Evolutionary conservation across 1,140 invertebrate genomes (phyloP).

Genomic region (Octopus sinensis): DNA sequence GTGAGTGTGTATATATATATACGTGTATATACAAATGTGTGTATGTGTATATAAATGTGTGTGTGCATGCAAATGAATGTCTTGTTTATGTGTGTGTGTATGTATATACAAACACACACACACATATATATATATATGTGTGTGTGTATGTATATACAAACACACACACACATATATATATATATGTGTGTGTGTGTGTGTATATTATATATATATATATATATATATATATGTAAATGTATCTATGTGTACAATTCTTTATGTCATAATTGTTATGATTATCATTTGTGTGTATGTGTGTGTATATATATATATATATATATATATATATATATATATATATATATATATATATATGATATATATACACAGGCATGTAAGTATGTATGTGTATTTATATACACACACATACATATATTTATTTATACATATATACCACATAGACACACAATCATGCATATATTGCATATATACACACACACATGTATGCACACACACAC

Average conservation of each 20-base stretch:
- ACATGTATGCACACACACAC: too few relatives aligned
- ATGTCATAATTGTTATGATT: too few relatives aligned
- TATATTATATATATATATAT: neutral
- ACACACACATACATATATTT: too few relatives aligned
- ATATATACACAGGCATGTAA: too few relatives aligned
- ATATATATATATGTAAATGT: neutral
- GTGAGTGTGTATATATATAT: neutral
- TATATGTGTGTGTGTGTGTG: neutral
- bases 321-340: neutral
- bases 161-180: neutral
- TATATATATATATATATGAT: too few relatives aligned
- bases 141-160: neutral
- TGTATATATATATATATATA: slow-evolving; percentile 2
- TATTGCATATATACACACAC: too few relatives aligned
- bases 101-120: neutral
- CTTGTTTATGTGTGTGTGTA: neutral
- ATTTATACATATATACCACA: too few relatives aligned
- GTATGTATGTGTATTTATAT: too few relatives aligned
- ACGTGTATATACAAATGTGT: neutral
- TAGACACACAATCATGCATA: too few relatives aligned
- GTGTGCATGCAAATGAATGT: neutral
- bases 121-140: neutral
- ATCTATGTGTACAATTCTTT: neutral
- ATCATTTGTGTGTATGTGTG: neutral
- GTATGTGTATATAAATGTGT: neutral